Percentiles rank a stretch among this genome's conserved stretches.
Conservation (phyloP, 2,113 vertebrate genomes). For the Pitta sordida region DNA sequence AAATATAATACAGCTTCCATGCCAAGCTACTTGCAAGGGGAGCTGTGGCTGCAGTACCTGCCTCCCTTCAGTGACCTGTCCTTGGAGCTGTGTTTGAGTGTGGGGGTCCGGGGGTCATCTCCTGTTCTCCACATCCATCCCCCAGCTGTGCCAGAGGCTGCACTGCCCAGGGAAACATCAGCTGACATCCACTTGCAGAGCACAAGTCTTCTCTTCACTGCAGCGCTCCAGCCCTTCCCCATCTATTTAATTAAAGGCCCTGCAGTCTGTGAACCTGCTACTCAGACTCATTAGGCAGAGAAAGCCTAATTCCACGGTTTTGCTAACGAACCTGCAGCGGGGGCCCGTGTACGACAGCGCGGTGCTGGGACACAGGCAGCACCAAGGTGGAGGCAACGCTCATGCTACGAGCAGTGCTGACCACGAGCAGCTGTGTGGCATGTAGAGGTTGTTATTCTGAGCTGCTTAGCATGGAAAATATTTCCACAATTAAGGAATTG, state of each 20-base stretch:
- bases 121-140: neutral
- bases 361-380: rapidly evolving
- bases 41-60: no score
- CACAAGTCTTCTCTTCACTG: neutral
- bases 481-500: neutral
- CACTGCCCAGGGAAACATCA: neutral
- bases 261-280: slow-evolving; percentile 55
- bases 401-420: rapidly evolving
- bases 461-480: neutral
- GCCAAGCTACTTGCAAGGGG: no score
- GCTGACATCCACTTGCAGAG: slow-evolving; percentile 17
- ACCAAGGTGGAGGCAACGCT: neutral
- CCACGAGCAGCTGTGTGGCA: neutral
- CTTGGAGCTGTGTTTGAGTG: rapidly evolving
- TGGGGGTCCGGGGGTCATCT: neutral
- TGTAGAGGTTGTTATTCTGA: neutral
- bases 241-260: slow-evolving; percentile 69
- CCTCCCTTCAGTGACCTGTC: neutral
- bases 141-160: neutral
- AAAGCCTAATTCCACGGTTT: slow-evolving; percentile 43
- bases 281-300: slow-evolving; percentile 62
- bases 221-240: slow-evolving; percentile 30
- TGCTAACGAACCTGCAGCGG: slow-evolving; percentile 25
- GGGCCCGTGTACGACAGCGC: neutral
- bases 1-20: neutral